phyloP scores from a whole-genome alignment of 2,113 vertebrate species.

The Neolamprologus cancellatus region DNA sequence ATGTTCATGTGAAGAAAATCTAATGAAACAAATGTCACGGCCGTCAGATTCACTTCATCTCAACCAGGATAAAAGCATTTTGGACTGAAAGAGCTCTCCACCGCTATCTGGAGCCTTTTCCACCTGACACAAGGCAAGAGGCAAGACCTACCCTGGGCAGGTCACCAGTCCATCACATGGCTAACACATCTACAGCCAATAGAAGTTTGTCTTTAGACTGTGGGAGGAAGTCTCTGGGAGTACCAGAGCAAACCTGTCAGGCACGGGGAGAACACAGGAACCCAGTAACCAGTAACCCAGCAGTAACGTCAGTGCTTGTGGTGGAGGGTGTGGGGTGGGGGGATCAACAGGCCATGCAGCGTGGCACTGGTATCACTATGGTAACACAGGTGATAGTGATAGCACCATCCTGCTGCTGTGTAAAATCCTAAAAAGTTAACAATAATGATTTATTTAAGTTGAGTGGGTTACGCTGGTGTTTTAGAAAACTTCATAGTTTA shows the following conservation, averaged over 20 bases:
- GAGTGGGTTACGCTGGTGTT: background rate
- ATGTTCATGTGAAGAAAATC: background rate
- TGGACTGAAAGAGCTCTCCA: background rate
- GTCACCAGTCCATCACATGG: background rate
- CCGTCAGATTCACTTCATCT: background rate
- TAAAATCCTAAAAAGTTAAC: background rate
- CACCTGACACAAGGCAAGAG: background rate
- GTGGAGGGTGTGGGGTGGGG: background rate
- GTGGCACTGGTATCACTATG: slow-evolving; percentile 21
- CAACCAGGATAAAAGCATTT: background rate
- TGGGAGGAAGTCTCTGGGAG: background rate
- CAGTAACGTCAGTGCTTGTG: background rate
- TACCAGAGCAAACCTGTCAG: background rate
- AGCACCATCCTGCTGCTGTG: background rate
- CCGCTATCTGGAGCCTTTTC: background rate
- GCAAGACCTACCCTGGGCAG: background rate
- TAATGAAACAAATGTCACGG: background rate
- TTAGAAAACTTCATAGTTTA: background rate
- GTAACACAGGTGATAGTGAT: background rate
- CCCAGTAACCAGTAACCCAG: background rate
- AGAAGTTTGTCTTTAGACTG: background rate
- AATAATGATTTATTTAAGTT: background rate
- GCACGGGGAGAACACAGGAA: background rate
- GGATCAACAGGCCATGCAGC: slow-evolving; percentile 10
- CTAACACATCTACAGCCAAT: background rate